phyloP scores from a whole-genome alignment of 1,140 invertebrate species.

The Macrocentrus cingulum region DNA sequence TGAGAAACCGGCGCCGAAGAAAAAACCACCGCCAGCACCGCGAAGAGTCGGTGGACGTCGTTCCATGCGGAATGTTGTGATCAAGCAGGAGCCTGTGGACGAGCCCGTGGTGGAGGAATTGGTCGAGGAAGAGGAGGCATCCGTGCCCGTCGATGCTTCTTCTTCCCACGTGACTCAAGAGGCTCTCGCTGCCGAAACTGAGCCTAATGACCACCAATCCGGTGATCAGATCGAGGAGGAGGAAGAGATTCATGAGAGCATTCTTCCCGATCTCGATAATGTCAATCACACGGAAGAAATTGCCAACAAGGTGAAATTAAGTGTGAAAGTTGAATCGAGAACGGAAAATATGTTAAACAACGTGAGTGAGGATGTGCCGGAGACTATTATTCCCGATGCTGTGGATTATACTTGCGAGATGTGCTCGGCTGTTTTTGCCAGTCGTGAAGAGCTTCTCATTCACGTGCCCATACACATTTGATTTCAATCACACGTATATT shows the following conservation, averaged over 20 bases:
- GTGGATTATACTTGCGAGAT: conserved; percentile 73
- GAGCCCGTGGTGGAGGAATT: conserved; percentile 28
- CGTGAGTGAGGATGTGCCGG: conserved; percentile 48
- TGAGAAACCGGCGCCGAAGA: conserved; percentile 28
- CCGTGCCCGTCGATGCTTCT: too few relatives aligned
- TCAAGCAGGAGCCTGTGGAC: conserved; percentile 47
- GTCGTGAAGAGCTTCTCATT: conserved; percentile 70
- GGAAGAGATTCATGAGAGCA: conserved; percentile 36
- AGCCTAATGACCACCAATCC: too few relatives aligned
- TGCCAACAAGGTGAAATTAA: conserved; percentile 42
- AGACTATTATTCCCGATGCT: conserved; percentile 59
- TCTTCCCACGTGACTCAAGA: too few relatives aligned
- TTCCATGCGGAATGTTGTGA: conserved; percentile 34
- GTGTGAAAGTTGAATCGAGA: conserved; percentile 46
- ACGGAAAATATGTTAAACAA: conserved; percentile 26
- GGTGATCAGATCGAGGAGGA: not conserved
- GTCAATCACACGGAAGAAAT: conserved; percentile 35
- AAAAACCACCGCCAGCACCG: conserved; percentile 35
- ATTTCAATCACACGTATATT: conserved; percentile 53
- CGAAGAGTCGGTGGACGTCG: conserved; percentile 33
- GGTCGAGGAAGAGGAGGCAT: conserved; percentile 32
- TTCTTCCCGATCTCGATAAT: conserved; percentile 44
- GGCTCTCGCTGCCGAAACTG: too few relatives aligned
- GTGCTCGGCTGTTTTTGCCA: conserved; percentile 74
- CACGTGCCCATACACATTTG: conserved; percentile 82